phyloP scores from a whole-genome alignment of 2,888 invertebrate genomes.

The Bedellia somnulentella region DNA sequence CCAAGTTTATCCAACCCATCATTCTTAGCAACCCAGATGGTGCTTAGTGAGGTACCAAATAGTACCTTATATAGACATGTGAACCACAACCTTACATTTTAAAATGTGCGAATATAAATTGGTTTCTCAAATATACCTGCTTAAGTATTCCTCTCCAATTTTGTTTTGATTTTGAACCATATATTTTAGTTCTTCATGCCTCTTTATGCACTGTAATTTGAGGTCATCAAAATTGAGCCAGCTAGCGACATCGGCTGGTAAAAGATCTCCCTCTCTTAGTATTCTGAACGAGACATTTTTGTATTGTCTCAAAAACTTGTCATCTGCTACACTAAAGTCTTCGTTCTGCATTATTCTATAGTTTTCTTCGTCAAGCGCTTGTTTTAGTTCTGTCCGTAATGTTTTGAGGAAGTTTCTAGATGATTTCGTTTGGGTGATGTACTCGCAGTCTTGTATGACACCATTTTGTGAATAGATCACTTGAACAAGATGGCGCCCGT shows the following conservation, averaged over 20 bases:
- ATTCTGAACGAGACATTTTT: conserved; percentile 59
- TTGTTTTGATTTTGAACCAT: conserved; percentile 36
- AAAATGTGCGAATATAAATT: too few relatives aligned
- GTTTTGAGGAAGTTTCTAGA: conserved; percentile 62
- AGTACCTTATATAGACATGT: not conserved
- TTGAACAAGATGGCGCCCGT: conserved; percentile 69
- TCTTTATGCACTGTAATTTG: conserved; percentile 54
- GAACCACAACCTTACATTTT: not conserved
- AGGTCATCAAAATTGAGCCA: conserved; percentile 65
- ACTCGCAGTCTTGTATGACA: conserved; percentile 68
- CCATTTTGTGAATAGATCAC: conserved; percentile 66
- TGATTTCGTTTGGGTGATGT: conserved; percentile 54
- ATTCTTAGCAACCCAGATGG: too few relatives aligned
- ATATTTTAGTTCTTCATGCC: conserved; percentile 36
- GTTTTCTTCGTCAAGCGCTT: conserved; percentile 36
- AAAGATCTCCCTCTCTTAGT: conserved; percentile 38
- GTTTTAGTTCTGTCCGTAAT: conserved; percentile 59
- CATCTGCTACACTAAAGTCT: conserved; percentile 18
- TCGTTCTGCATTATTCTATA: conserved; percentile 26
- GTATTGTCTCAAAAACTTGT: conserved; percentile 40
- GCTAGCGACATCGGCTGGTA: conserved; percentile 49
- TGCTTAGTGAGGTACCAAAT: too few relatives aligned
- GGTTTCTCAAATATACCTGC: too few relatives aligned
- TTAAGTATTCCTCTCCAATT: conserved; percentile 22
- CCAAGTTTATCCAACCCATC: too few relatives aligned